These are phyloP conservation scores for Heliconius sara DNA, from an alignment of 2,888 invertebrate species.

Conservation along the genomic window DNA sequence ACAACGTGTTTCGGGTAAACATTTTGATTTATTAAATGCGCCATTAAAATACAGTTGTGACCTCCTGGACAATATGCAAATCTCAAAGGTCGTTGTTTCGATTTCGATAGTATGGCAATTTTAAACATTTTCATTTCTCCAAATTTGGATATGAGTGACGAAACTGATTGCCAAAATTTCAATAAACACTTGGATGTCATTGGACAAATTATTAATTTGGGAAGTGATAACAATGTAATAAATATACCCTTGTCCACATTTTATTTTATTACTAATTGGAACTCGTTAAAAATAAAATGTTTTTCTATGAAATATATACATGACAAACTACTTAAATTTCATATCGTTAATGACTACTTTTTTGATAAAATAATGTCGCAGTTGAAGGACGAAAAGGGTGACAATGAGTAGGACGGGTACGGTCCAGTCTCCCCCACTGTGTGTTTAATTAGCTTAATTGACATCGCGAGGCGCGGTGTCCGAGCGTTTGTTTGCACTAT, in stretches of 20 bases:
- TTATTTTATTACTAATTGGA: not conserved
- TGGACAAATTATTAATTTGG: not conserved
- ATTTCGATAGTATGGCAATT: not conserved
- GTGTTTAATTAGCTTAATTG: constrained; percentile 84
- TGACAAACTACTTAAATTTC: constrained; percentile 50
- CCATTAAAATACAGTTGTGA: not conserved
- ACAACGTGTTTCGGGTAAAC: not conserved
- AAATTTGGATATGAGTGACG: not conserved
- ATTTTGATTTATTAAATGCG: not conserved
- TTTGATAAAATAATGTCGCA: constrained; percentile 75
- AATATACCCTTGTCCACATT: not conserved
- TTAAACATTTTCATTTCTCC: not conserved
- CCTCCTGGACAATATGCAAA: not conserved
- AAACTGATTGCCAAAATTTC: not conserved
- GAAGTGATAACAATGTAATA: not conserved
- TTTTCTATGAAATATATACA: not conserved
- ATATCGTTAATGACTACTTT: constrained; percentile 68
- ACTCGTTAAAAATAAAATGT: not conserved
- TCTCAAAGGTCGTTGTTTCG: not conserved
- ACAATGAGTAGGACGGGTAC: constrained; percentile 48
- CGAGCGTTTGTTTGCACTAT: constrained; percentile 82
- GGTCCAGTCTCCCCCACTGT: constrained; percentile 70
- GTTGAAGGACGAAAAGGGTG: constrained; percentile 58
- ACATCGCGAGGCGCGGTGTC: constrained; percentile 82
- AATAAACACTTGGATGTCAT: not conserved